Evolutionary conservation across 2,888 invertebrate species (phyloP), one percentile per base, ranked within the genome.

Genomic region (Sclerodermus sp.): DNA sequence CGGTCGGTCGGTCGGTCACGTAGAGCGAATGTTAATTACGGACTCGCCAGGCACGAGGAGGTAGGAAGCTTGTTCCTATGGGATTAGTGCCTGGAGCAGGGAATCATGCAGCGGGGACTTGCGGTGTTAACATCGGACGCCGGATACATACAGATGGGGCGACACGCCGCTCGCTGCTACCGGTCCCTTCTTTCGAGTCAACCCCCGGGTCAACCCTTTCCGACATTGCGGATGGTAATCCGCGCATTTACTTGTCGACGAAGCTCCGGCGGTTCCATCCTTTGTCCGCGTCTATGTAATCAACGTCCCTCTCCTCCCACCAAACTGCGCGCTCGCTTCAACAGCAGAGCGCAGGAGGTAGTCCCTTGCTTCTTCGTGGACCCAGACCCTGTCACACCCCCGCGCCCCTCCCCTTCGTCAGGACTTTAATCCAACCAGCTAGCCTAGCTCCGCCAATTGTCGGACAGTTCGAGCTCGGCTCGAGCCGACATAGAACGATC

Each of bases 21-120:
- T 63, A 57, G 40, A 45, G 54, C 58, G 58, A 53, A 58, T 61
- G 60, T 63, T 63, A 63, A 63, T 63, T 63, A 63, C 63, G 63
- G n/a, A 51, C 55, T 55, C 61, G 62, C 23, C 23, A 23, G 8
- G 23, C 3, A 8, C 4, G 23, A 23, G 23, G 8, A 23, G 23
- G 23, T 63, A 61, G 63, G 63, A 63, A 58, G 56, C 58, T 55
- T 51, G 58, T 62, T 51, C 63, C 51, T 49, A 17, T 18, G 55
- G 30, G 62, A 62, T 62, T 62, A 62, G 55, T 57, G 45, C 49
- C 44, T 53, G 6, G 10, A 15, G 10, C 23, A 17, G 47, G 49
- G 60, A 60, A 60, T 58, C 60, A 55, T 58, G 60, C 60, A 43
- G 53, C 51, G n/a, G 10, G 36, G n/a, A n/a, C 12, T 10, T 36